These are phyloP conservation scores for Oxyteleia sp. DNA, from an alignment of 2,888 invertebrate species.

Conservation along the genomic window DNA sequence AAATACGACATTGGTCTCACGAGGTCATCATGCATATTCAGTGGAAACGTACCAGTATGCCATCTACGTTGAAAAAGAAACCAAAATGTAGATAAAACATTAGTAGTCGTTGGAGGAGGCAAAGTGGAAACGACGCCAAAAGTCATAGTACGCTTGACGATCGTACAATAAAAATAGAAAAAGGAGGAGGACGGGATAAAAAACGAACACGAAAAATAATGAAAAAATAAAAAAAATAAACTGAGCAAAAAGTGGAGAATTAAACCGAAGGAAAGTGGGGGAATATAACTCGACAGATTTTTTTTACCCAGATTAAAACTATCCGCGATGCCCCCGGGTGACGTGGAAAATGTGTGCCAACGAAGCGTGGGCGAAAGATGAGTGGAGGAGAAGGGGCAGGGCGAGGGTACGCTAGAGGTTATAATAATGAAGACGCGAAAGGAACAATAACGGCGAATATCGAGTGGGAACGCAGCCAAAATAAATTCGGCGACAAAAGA, in stretches of 20 bases:
- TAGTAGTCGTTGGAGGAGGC: constrained; percentile 22
- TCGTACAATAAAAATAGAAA: constrained; percentile 28
- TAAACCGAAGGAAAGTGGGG: constrained; percentile 19
- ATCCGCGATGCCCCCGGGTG: constrained; percentile 58
- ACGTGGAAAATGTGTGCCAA: constrained; percentile 70
- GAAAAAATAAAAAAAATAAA: constrained; percentile 8
- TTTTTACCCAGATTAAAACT: constrained; percentile 65
- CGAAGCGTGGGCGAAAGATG: constrained; percentile 33
- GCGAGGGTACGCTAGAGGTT: constrained; percentile 36
- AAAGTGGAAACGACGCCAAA: constrained; percentile 27
- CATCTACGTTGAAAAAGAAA: constrained; percentile 31
- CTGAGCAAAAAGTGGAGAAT: constrained; percentile 16
- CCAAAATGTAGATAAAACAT: constrained; percentile 30
- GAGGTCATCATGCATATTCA: constrained; percentile 67
- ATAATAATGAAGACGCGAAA: constrained; percentile 56
- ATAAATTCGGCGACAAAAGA: constrained; percentile 72
- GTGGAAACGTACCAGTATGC: constrained; percentile 22
- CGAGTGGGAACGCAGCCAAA: constrained; percentile 81
- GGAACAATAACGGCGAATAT: constrained; percentile 80
- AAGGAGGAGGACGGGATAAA: constrained; percentile 1
- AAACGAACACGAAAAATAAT: constrained; percentile 37
- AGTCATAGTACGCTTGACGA: constrained; percentile 24
- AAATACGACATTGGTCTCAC: constrained; percentile 33
- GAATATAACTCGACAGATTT: constrained; percentile 42
- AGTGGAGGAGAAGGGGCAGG: constrained; percentile 1